Conservation (phyloP, 1,140 invertebrate genomes). For the Nymphalis io region DNA sequence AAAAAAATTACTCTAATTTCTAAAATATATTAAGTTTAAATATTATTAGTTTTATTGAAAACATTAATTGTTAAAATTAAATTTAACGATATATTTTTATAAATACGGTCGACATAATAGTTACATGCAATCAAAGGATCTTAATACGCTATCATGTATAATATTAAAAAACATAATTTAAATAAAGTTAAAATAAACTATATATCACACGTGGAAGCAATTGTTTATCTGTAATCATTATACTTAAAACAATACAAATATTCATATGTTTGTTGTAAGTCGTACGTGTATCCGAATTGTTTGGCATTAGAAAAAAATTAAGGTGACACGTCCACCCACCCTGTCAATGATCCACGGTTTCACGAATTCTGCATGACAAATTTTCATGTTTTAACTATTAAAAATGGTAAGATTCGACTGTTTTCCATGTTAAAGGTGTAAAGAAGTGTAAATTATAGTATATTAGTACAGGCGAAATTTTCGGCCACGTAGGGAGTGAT, state of each 20-base stretch:
- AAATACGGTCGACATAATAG: no score
- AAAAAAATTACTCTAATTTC: no score
- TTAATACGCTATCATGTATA: no score
- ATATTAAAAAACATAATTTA: no score
- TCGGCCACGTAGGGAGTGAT: conserved; percentile 52
- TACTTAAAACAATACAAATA: not conserved
- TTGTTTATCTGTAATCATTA: not conserved
- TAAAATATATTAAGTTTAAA: no score
- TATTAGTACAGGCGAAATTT: conserved; percentile 31
- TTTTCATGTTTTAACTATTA: conserved; percentile 73
- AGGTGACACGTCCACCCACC: conserved; percentile 76
- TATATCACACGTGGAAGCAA: not conserved
- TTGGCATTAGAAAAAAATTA: conserved; percentile 51
- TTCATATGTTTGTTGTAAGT: conserved; percentile 20
- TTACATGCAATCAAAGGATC: no score
- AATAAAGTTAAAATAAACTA: no score
- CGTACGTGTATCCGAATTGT: conserved; percentile 43
- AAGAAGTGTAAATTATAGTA: conserved; percentile 23
- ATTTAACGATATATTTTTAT: no score
- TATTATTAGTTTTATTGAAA: no score
- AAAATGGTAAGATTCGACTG: conserved; percentile 70
- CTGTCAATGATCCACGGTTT: conserved; percentile 70
- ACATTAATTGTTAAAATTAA: no score
- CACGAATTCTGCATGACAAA: conserved; percentile 59
- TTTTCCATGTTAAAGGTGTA: conserved; percentile 35